Conservation (phyloP, 2,797 vertebrate genomes). For the Pangasius krempfi region DNA sequence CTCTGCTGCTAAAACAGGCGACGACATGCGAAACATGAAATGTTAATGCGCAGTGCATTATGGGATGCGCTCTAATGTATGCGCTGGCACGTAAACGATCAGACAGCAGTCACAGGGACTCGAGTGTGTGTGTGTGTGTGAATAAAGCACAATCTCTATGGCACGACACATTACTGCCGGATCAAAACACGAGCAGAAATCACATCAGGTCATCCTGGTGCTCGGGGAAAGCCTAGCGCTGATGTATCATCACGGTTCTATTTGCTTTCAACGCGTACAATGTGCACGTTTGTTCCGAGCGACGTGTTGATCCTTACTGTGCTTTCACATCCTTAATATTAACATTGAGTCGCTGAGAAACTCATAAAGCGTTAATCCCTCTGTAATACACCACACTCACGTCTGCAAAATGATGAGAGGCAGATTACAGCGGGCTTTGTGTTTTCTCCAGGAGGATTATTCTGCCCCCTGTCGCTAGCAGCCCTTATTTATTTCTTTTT, state of each 20-base stretch:
- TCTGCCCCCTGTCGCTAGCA: conserved; percentile 51
- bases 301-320: background rate
- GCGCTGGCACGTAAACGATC: background rate
- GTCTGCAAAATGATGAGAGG: background rate
- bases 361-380: background rate
- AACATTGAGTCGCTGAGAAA: background rate
- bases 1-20: background rate
- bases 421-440: background rate
- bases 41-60: background rate
- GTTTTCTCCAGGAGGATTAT: conserved; percentile 11
- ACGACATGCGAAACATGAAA: background rate
- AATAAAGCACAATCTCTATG: conserved; percentile 69
- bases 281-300: background rate
- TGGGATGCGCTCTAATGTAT: background rate
- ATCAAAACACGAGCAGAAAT: conserved; percentile 23
- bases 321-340: background rate
- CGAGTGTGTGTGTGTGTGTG: conserved; percentile 56
- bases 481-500: background rate
- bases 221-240: background rate
- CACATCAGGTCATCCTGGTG: background rate
- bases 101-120: background rate
- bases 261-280: background rate
- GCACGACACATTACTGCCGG: conserved; percentile 73
- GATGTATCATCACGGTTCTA: background rate
- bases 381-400: background rate